Percentiles rank a stretch among this genome's conserved stretches.
These are phyloP conservation scores for Nysson spinosus DNA, from an alignment of 2,888 invertebrate genomes.

Conservation along the genomic window DNA sequence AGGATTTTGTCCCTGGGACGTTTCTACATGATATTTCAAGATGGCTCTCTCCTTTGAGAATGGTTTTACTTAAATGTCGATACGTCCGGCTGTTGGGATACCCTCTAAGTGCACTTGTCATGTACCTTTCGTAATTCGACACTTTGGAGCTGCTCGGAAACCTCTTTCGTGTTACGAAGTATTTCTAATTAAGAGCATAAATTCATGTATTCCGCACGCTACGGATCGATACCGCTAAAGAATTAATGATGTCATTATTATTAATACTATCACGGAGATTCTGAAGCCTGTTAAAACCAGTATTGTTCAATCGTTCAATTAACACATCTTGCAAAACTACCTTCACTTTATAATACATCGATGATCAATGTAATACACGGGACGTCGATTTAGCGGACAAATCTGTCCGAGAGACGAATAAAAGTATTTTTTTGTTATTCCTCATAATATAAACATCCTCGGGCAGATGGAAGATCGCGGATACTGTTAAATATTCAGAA, in stretches of 20 bases:
- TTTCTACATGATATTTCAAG: slow-evolving; percentile 2
- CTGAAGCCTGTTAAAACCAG: not conserved
- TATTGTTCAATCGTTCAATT: no score
- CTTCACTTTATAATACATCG: no score
- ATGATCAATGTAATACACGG: no score
- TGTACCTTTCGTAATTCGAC: slow-evolving; percentile 53
- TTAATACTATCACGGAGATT: not conserved
- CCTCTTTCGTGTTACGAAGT: slow-evolving; percentile 36
- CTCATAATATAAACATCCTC: not conserved
- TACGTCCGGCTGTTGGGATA: slow-evolving; percentile 23
- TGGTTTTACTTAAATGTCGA: slow-evolving; percentile 19
- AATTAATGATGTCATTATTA: not conserved
- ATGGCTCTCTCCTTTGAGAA: slow-evolving; percentile 3
- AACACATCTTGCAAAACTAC: no score
- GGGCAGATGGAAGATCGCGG: not conserved
- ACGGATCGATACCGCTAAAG: slow-evolving; percentile 23
- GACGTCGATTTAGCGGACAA: no score
- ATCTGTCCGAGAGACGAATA: no score
- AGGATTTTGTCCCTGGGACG: not conserved
- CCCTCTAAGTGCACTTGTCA: slow-evolving; percentile 45
- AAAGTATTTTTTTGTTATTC: no score
- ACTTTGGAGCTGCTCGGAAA: slow-evolving; percentile 43
- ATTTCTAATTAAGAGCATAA: slow-evolving; percentile 41
- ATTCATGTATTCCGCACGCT: slow-evolving; percentile 19
- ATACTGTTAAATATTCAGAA: slow-evolving; percentile 35